A percentile compares a stretch with the other conserved stretches of the same genome.
Evolutionary conservation across 2,797 vertebrate species (phyloP).

Genomic region (Hypotaenidia okinawae): DNA sequence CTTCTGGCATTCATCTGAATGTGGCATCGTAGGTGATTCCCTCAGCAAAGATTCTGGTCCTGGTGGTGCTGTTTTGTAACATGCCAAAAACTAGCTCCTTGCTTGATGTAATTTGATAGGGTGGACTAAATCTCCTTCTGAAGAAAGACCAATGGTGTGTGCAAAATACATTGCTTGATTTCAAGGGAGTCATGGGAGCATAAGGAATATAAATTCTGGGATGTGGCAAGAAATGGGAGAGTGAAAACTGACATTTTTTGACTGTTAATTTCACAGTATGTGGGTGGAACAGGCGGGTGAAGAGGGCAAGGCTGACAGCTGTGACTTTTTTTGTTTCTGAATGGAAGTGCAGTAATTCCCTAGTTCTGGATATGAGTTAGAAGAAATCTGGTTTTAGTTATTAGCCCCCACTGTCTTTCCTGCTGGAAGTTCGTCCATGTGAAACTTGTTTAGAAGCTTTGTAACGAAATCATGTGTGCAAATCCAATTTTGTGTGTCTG

Average conservation of each 20-base stretch:
- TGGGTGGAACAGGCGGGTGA: background rate
- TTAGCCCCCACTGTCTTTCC: background rate
- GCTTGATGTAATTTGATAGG: background rate
- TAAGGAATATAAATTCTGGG: background rate
- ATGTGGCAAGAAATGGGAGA: background rate
- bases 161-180: background rate
- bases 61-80: background rate
- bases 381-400: slow-evolving; percentile 5
- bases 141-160: background rate
- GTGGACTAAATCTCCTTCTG: background rate
- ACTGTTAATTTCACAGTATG: background rate
- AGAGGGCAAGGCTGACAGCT: background rate
- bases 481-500: background rate
- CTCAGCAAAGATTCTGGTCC: background rate
- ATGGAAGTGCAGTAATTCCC: background rate
- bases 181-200: background rate
- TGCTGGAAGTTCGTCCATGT: background rate
- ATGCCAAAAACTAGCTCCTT: background rate
- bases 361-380: background rate
- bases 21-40: background rate
- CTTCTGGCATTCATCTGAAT: fast-evolving
- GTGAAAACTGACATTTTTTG: background rate
- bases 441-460: slow-evolving; percentile 4
- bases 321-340: background rate
- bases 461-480: background rate